These are phyloP conservation scores for Eumacrocentrus americanus DNA, from an alignment of 2,888 invertebrate genomes.

Conservation along the genomic window DNA sequence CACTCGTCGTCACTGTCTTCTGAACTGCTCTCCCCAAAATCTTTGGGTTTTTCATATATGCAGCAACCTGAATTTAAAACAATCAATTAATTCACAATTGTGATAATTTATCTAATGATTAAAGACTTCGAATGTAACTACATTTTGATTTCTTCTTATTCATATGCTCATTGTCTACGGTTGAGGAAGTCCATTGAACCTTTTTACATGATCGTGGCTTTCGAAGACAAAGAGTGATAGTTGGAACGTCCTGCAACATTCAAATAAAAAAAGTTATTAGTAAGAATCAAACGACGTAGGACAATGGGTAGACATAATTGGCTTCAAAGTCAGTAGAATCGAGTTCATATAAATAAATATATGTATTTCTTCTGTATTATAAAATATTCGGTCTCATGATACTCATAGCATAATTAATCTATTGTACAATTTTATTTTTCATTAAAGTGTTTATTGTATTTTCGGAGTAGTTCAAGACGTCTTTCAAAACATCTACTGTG, in stretches of 20 bases:
- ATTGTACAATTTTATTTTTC: constrained; percentile 62
- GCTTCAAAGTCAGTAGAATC: not conserved
- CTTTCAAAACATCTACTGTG: constrained; percentile 76
- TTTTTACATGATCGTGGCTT: constrained; percentile 77
- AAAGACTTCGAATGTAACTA: constrained; percentile 61
- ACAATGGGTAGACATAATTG: no score
- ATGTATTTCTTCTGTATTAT: constrained; percentile 28
- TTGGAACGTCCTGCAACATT: constrained; percentile 63
- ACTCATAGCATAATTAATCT: constrained; percentile 38
- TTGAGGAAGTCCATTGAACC: constrained; percentile 88
- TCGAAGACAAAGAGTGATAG: constrained; percentile 70
- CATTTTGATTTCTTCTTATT: constrained; percentile 97
- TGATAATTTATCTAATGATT: constrained; percentile 2
- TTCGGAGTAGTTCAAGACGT: constrained; percentile 70
- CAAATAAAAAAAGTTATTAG: not conserved
- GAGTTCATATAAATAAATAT: constrained; percentile 21
- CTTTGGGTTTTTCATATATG: constrained; percentile 88
- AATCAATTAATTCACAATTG: constrained; percentile 12
- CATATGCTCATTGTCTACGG: constrained; percentile 94
- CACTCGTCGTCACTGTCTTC: constrained; percentile 84
- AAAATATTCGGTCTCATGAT: constrained; percentile 26
- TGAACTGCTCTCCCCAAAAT: constrained; percentile 88
- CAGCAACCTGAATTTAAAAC: constrained; percentile 77
- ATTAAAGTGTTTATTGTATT: constrained; percentile 66
- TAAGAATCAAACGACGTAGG: no score